Conservation (phyloP, 1,140 invertebrate genomes). For the Bacillus rossius region DNA sequence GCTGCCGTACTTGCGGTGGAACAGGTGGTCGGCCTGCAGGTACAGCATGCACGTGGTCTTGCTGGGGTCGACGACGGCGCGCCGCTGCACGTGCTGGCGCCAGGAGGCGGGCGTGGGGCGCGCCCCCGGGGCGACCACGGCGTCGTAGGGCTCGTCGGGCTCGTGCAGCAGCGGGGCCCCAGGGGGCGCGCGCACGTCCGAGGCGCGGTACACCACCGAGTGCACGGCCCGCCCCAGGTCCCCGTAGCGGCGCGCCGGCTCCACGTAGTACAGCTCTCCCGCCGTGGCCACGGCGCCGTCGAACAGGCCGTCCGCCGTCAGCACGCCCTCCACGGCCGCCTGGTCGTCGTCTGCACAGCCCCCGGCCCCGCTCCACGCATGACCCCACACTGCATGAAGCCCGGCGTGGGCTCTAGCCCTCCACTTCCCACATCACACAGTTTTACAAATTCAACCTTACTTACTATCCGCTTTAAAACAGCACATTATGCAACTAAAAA, state of each 20-base stretch:
- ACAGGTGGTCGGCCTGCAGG: constrained; percentile 91
- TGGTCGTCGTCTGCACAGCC: constrained; percentile 68
- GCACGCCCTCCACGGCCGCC: constrained; percentile 77
- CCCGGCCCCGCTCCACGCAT: too few species aligned
- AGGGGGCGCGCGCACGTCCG: constrained; percentile 66
- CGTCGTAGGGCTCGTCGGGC: not conserved
- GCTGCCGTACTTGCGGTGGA: constrained; percentile 85
- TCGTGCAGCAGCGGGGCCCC: constrained; percentile 17
- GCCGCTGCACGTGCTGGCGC: constrained; percentile 42
- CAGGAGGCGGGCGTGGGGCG: too few species aligned
- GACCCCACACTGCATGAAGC: too few species aligned
- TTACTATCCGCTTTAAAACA: too few species aligned
- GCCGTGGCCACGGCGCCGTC: constrained; percentile 79
- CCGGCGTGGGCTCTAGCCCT: too few species aligned
- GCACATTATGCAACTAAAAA: too few species aligned
- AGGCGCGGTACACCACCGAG: constrained; percentile 75
- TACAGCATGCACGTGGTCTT: constrained; percentile 76
- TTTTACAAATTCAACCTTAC: too few species aligned
- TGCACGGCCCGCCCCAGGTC: constrained; percentile 49
- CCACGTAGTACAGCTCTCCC: constrained; percentile 77
- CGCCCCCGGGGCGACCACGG: too few species aligned
- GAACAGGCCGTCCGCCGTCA: constrained; percentile 81
- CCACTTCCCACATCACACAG: too few species aligned
- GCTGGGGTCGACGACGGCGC: constrained; percentile 69
- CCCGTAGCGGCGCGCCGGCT: constrained; percentile 71